phyloP scores from a whole-genome alignment of 2,113 vertebrate species.

The Centropus unirufus region DNA sequence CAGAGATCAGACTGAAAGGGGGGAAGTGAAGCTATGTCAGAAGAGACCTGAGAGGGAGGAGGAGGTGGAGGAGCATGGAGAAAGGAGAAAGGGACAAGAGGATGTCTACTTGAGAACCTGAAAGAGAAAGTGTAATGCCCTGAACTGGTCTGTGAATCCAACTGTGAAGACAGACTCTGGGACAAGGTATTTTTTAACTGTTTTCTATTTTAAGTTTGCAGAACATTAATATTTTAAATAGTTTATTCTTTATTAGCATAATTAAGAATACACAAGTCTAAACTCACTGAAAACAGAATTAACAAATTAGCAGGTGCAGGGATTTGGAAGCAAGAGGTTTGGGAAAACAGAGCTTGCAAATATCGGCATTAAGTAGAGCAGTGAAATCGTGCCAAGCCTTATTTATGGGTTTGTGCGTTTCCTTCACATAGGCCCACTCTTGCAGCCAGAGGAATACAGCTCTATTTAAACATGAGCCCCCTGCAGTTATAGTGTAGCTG shows the following conservation, averaged over 20 bases:
- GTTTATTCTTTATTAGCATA: constrained; percentile 62
- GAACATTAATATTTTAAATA: constrained; percentile 62
- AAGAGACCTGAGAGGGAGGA: neutral
- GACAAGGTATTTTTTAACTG: neutral
- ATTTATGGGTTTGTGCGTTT: constrained; percentile 30
- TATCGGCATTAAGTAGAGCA: constrained; percentile 40
- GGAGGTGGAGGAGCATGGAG: too few relatives aligned
- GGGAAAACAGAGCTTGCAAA: constrained; percentile 54
- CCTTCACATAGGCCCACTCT: neutral
- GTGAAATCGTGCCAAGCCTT: constrained; percentile 46
- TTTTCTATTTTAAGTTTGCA: constrained; percentile 12
- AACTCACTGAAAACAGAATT: constrained; percentile 72
- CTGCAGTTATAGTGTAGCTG: constrained; percentile 2
- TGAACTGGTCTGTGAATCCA: neutral
- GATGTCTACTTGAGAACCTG: neutral
- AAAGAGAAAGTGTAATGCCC: neutral
- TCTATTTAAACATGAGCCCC: constrained; percentile 24
- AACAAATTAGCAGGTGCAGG: constrained; percentile 70
- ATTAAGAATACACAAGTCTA: constrained; percentile 65
- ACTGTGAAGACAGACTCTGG: neutral
- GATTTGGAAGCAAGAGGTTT: constrained; percentile 56
- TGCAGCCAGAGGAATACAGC: constrained; percentile 3
- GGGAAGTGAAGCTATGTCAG: neutral
- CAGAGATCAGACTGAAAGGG: neutral
- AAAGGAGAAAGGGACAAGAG: neutral